Conservation (phyloP, 2,797 vertebrate species). For the Spheniscus humboldti region DNA sequence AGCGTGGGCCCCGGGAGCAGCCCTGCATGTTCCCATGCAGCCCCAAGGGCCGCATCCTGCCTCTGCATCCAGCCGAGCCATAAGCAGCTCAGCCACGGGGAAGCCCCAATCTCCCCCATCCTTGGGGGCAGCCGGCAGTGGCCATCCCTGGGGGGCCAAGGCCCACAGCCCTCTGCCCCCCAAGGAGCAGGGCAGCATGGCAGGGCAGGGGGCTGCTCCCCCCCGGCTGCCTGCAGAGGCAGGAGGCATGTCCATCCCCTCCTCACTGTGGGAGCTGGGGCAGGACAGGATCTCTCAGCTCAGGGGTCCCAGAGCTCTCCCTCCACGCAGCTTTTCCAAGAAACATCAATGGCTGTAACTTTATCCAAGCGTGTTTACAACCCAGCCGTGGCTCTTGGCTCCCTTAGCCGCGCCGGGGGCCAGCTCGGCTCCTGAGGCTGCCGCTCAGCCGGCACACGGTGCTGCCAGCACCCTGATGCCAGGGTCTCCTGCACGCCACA, state of each 20-base stretch:
- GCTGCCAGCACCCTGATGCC: neutral
- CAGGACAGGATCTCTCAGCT: neutral
- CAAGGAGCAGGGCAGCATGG: neutral
- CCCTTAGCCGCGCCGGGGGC: neutral
- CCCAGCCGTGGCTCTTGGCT: neutral
- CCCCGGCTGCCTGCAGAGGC: fast-evolving
- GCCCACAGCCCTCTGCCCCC: neutral
- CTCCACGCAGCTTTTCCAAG: neutral
- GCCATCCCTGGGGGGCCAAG: neutral
- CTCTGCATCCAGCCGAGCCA: neutral
- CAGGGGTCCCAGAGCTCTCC: neutral
- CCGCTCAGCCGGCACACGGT: neutral
- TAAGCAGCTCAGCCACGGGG: neutral
- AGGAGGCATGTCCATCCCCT: neutral
- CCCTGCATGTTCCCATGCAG: fast-evolving
- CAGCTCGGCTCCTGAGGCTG: neutral
- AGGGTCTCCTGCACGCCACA: fast-evolving
- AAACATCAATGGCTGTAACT: constrained; percentile 12
- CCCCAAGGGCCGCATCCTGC: neutral
- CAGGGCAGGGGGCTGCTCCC: neutral
- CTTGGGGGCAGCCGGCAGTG: fast-evolving
- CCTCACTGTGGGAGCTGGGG: neutral
- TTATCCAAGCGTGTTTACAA: constrained; percentile 5
- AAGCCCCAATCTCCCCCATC: neutral
- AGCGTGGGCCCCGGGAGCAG: fast-evolving